Conservation (phyloP, 2,888 invertebrate species). For the Scaptomyza reducta region DNA sequence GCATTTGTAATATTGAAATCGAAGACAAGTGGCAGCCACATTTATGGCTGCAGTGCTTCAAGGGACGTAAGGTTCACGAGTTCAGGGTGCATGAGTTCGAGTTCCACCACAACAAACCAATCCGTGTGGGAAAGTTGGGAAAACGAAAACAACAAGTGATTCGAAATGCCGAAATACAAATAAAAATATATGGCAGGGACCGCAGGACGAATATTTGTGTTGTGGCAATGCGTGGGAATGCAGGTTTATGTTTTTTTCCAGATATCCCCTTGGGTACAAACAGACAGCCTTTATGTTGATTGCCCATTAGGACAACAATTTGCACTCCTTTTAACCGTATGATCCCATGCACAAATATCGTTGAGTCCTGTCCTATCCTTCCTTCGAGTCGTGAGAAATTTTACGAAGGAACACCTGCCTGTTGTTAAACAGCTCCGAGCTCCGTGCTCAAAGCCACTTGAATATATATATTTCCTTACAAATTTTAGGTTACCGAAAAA, state of each 20-base stretch:
- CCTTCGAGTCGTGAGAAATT: constrained; percentile 81
- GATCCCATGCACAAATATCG: constrained; percentile 53
- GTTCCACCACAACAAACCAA: constrained; percentile 43
- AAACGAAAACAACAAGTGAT: constrained; percentile 59
- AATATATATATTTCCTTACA: constrained; percentile 72
- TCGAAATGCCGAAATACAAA: constrained; percentile 63
- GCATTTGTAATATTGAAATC: constrained; percentile 51
- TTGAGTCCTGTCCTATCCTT: constrained; percentile 63
- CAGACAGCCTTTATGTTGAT: constrained; percentile 64
- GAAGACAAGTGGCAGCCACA: constrained; percentile 71
- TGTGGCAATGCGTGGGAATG: constrained; percentile 72
- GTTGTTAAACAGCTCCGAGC: constrained; percentile 57
- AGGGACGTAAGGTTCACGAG: too few species aligned
- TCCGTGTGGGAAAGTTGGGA: constrained; percentile 74
- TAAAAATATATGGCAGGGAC: constrained; percentile 34
- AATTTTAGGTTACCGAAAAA: constrained; percentile 76
- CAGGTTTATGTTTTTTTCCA: constrained; percentile 17
- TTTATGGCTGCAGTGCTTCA: constrained; percentile 52
- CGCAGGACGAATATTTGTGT: constrained; percentile 61
- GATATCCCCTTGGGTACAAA: constrained; percentile 26
- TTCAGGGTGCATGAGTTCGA: constrained; percentile 19
- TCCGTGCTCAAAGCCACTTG: constrained; percentile 56
- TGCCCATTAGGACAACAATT: constrained; percentile 77
- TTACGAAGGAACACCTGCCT: constrained; percentile 83
- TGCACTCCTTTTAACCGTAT: constrained; percentile 73